phyloP scores from a whole-genome alignment of 2,113 vertebrate species.

The Tretioscincus oriximinensis region DNA sequence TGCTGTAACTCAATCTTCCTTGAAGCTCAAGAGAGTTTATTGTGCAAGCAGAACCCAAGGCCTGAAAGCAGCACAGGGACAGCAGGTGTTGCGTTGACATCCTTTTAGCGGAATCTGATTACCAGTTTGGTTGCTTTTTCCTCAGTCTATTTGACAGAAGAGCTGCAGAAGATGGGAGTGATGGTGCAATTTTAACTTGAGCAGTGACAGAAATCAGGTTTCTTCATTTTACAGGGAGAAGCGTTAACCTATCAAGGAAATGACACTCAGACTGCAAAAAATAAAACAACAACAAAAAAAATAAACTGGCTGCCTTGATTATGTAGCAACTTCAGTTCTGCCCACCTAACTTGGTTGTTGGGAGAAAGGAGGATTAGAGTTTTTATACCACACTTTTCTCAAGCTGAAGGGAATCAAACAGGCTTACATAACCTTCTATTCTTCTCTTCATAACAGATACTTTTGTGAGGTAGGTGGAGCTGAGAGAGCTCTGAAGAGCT shows the following conservation, averaged over 20 bases:
- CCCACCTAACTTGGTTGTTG: too few species aligned
- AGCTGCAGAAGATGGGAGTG: conserved; percentile 58
- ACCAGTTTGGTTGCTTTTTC: conserved; percentile 57
- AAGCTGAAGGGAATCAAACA: too few species aligned
- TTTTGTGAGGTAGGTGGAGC: too few species aligned
- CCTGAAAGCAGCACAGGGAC: conserved; percentile 49
- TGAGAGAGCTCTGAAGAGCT: too few species aligned
- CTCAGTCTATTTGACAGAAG: conserved; percentile 67
- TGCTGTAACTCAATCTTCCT: conserved; percentile 42
- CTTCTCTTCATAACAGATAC: too few species aligned
- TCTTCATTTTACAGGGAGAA: conserved; percentile 70
- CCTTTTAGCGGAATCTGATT: conserved; percentile 64
- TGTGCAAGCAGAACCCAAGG: conserved; percentile 52
- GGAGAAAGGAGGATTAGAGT: too few species aligned
- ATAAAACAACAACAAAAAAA: too few species aligned
- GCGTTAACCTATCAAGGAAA: conserved; percentile 63
- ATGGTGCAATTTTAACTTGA: conserved; percentile 59
- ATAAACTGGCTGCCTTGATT: too few species aligned
- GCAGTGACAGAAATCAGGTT: conserved; percentile 73
- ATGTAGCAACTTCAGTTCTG: too few species aligned
- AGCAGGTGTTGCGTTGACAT: conserved; percentile 56
- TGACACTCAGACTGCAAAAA: conserved; percentile 50
- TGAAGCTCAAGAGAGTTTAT: conserved; percentile 40
- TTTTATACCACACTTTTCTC: too few species aligned
- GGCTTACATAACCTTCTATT: too few species aligned